Evolutionary conservation across 2,888 invertebrate species (phyloP).

Genomic region (Reticulitermes lucifugus): DNA sequence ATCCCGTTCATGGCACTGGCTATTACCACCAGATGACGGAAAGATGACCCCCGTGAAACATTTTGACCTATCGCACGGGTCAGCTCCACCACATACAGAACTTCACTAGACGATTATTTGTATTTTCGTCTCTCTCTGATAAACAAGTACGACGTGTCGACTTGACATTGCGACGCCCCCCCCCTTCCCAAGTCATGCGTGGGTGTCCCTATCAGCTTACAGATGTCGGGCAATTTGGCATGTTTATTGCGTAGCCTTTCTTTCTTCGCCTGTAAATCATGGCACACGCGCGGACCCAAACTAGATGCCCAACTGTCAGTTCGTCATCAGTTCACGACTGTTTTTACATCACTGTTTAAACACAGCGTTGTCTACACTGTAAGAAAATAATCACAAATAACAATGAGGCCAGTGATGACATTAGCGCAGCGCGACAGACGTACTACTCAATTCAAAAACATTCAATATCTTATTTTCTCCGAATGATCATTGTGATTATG

Average conservation of each 20-base stretch:
- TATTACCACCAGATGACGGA: not conserved
- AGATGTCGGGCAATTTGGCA: constrained; percentile 29
- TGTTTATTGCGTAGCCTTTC: not conserved
- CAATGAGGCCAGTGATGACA: too few relatives aligned
- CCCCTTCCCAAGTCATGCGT: not conserved
- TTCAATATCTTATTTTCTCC: too few relatives aligned
- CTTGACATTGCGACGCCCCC: not conserved
- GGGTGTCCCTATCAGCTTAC: not conserved
- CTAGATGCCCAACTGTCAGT: not conserved
- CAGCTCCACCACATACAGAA: not conserved
- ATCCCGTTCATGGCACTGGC: not conserved
- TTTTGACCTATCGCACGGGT: not conserved
- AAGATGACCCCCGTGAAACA: not conserved
- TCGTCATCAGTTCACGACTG: not conserved
- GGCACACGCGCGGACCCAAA: not conserved
- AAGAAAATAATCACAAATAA: too few relatives aligned
- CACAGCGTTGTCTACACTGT: not conserved
- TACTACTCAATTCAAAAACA: too few relatives aligned
- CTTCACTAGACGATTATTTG: too few relatives aligned
- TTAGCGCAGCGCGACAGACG: too few relatives aligned
- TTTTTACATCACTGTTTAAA: not conserved
- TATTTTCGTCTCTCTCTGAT: not conserved
- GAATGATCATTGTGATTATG: too few relatives aligned
- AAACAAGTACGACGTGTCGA: constrained; percentile 15
- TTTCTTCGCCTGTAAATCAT: not conserved